phyloP scores from a whole-genome alignment of 2,888 invertebrate genomes.

The Heliconius charithonia region DNA sequence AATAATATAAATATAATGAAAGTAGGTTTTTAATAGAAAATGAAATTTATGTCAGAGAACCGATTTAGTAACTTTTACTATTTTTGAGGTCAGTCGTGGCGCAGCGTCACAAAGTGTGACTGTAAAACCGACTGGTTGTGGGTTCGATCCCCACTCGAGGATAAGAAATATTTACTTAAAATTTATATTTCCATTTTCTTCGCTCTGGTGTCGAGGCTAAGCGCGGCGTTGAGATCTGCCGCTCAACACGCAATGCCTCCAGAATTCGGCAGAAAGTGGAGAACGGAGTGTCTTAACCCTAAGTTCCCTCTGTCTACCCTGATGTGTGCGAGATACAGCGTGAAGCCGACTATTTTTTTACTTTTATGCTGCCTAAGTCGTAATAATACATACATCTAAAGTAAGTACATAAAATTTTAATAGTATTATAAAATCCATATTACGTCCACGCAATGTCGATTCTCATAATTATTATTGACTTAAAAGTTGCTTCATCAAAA shows the following conservation, averaged over 20 bases:
- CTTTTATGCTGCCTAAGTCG: not conserved
- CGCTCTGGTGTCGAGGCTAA: no score
- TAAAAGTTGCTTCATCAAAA: slow-evolving; percentile 58
- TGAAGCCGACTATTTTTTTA: not conserved
- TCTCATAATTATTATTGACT: slow-evolving; percentile 48
- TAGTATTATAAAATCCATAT: slow-evolving; percentile 32
- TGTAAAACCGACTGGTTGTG: no score
- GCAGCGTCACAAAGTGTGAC: no score
- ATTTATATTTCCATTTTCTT: no score
- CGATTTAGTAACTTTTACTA: not conserved
- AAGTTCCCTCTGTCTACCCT: no score
- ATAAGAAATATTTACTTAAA: no score
- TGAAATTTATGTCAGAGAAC: not conserved
- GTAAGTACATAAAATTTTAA: slow-evolving; percentile 14
- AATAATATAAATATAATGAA: slow-evolving; percentile 15
- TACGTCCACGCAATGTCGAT: slow-evolving; percentile 37
- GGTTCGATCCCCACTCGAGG: no score
- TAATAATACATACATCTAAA: not conserved
- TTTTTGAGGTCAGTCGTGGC: not conserved
- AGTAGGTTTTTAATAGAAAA: not conserved
- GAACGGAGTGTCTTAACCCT: no score
- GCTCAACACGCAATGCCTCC: no score
- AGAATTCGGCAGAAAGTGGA: no score
- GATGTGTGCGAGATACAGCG: no score
- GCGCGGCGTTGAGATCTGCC: no score